Base-by-base conservation (phyloP, 1,140 invertebrate genomes). In the Lepidurus couesii region DNA sequence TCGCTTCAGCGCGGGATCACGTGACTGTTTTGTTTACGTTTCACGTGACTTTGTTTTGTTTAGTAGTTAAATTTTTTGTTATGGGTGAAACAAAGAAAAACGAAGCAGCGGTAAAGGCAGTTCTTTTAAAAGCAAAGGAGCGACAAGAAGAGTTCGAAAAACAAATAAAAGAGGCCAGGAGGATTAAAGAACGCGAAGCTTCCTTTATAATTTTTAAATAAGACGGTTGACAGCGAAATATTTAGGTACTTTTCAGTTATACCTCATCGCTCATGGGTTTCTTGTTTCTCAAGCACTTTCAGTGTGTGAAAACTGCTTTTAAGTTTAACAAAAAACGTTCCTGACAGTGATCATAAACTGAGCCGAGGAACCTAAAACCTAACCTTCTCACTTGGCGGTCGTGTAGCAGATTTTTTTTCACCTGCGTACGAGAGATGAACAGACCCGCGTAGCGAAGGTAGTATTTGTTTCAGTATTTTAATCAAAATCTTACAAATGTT, bases 261-360 rank as follows among this genome's bases (percentile, higher is more conserved):
- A 47, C 45, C 16, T 11, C 45, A 11, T 10, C 9, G 45, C 16
- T 11, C 45, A 11, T 9, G 45, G 45, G 10, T 47, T 47, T 47
- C 45, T 47, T 47, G 45, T 47, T 47, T 47, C 45, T 47, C 45
- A 47, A 47, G 45, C 45, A 47, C 45, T 47, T 47, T 47, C 45
- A 47, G 45, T 47, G 45, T 1, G 45, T 11, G 45, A 47, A 47
- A 47, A 47, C 45, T 47, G 45, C 45, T 47, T 47, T 47, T 47
- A 47, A 11, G 45, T 47, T 47, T 7, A 47, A 47, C 10, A 47
- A 47, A 5, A 47, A 9, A 47, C 45, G 16, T 47, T 47, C 45
- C 45, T 47, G 45, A 34, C 34, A 34, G 34, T 34, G 34, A 47
- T 11, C 45, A 11, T 11, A 47, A 47, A 47, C 16, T 47, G 45